Evolutionary conservation across 1,140 invertebrate genomes (phyloP), one percentile per base, ranked within the genome.

Genomic region (Brachionus rotundiformis): DNA sequence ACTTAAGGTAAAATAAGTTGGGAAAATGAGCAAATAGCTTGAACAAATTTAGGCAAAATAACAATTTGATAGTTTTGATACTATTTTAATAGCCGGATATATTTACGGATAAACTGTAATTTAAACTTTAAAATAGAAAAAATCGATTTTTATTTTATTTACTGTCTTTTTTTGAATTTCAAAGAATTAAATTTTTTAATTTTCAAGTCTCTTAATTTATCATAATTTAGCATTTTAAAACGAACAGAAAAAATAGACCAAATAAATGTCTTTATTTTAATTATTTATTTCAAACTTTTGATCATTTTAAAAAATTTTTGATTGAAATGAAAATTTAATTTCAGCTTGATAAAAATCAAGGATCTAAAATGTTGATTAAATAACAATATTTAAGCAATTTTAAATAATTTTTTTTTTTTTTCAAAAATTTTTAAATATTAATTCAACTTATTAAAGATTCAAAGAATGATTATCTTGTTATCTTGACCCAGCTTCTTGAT

Each of bases 31-130:
- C 47, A 54, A 54, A 54, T 54, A 54, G 19, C 47, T 54, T 23
- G 19, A 19, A 2, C 4, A 54, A 54, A 54, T 19, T 54, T n/a
- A 54, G 8, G 19, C 47, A 6, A 54, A 54, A 54, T 25, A 54
- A 54, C n/a, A 54, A 54, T 19, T 54, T 19, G 47, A 54, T 54
- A 54, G 47, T 25, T 8, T 54, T 19, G n/a, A 54, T 54, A 19
- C 23, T 16, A 8, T 8, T 23, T 54, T 54, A 54, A 54, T 54
- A 23, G 47, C n/a, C n/a, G 47, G 47, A 54, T 54, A 23, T 54
- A 54, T 54, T 54, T 54, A 54, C 47, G 47, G 47, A 54, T 54
- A 54, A 8, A 54, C 47, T 54, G n/a, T 41, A 41, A 41, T 41
- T 41, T 54, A 8, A 2, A 54, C 4, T 19, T 19, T 2, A 1